phyloP scores from a whole-genome alignment of 1,140 invertebrate genomes.

The Caerostris extrusa region DNA sequence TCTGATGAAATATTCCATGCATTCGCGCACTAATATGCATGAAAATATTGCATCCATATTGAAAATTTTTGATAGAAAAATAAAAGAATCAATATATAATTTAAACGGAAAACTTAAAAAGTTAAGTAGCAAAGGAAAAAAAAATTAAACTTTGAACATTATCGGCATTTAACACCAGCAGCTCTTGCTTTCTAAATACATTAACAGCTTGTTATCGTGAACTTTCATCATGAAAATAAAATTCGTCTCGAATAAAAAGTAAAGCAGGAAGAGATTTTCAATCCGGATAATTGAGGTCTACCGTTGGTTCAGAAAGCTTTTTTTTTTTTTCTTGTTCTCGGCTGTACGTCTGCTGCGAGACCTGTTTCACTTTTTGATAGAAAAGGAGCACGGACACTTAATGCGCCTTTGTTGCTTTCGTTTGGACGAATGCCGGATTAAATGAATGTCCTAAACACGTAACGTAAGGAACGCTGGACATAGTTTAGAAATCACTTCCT shows the following conservation, averaged over 20 bases:
- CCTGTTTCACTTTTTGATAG: constrained; percentile 30
- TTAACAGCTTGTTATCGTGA: neutral
- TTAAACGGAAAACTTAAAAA: too few species aligned
- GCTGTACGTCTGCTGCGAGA: neutral
- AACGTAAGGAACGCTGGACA: neutral
- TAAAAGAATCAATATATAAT: too few species aligned
- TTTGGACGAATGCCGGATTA: neutral
- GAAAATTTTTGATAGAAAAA: too few species aligned
- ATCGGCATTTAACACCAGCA: too few species aligned
- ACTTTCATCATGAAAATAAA: neutral
- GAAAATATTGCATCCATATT: too few species aligned
- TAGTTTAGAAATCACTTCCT: neutral
- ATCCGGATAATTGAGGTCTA: neutral
- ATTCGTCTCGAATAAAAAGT: too few species aligned
- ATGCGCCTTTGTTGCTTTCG: neutral
- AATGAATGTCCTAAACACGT: neutral
- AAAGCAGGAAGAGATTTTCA: neutral
- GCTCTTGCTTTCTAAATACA: too few species aligned
- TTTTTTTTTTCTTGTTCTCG: neutral
- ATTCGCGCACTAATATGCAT: too few species aligned
- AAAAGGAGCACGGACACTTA: neutral
- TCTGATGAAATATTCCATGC: too few species aligned
- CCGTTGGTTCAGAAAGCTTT: too few species aligned
- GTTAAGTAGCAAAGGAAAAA: too few species aligned
- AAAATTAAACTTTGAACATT: too few species aligned